phyloP scores from a whole-genome alignment of 2,888 invertebrate genomes.

The Galeruca laticollis region DNA sequence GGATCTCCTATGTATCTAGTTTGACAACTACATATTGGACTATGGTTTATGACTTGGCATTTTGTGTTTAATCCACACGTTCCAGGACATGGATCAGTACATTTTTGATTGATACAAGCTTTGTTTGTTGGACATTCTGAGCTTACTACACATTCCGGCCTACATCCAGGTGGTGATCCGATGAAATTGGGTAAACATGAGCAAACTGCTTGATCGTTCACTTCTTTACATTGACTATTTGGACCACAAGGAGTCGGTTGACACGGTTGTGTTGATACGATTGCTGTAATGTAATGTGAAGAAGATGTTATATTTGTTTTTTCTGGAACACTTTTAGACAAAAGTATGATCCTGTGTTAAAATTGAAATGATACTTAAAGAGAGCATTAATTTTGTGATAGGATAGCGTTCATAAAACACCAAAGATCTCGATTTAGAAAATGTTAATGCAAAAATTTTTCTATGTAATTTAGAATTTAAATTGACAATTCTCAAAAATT shows the following conservation, averaged over 20 bases:
- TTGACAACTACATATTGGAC: conserved; percentile 78
- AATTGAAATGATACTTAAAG: conserved; percentile 3
- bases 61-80: conserved; percentile 80
- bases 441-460: too few relatives aligned
- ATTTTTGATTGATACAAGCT: conserved; percentile 78
- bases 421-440: too few relatives aligned
- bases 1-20: conserved; percentile 75
- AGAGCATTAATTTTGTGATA: too few relatives aligned
- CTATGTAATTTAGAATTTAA: too few relatives aligned
- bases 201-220: conserved; percentile 79
- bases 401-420: too few relatives aligned
- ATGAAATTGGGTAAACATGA: conserved; percentile 76
- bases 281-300: conserved; percentile 37
- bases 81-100: conserved; percentile 78
- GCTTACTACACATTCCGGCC: conserved; percentile 80
- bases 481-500: too few relatives aligned
- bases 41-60: conserved; percentile 80
- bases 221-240: conserved; percentile 80
- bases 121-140: conserved; percentile 77
- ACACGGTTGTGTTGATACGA: conserved; percentile 70
- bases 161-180: conserved; percentile 77
- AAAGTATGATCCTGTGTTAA: not conserved
- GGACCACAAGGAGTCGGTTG: conserved; percentile 80
- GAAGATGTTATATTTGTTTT: conserved; percentile 12
- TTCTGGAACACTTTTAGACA: too few relatives aligned